Percentiles rank a stretch among this genome's conserved stretches.
Conservation (phyloP, 2,113 vertebrate species). For the Leucosticte australis region DNA sequence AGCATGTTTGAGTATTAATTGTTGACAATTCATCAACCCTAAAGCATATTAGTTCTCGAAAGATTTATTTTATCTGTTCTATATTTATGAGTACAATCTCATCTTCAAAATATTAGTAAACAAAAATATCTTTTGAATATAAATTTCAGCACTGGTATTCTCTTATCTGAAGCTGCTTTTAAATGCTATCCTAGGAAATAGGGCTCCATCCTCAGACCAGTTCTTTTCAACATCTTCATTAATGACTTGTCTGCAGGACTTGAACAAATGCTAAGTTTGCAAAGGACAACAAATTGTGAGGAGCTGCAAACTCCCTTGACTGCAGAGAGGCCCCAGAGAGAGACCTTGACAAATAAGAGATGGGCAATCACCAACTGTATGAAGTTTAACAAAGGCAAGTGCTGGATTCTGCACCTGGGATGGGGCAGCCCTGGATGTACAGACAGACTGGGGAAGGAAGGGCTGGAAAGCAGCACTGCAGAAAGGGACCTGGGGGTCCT, state of each 20-base stretch:
- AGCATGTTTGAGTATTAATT: conserved; percentile 59
- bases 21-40: conserved; percentile 58
- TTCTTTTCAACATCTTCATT: neutral
- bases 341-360: neutral
- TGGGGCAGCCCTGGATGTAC: neutral
- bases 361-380: neutral
- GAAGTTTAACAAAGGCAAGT: neutral
- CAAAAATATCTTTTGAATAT: conserved; percentile 14
- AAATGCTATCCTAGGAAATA: neutral
- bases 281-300: neutral
- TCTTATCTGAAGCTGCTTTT: neutral
- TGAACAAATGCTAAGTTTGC: neutral
- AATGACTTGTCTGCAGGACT: neutral
- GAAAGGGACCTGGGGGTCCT: neutral
- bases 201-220: neutral
- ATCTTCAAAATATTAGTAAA: conserved; percentile 47
- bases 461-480: rapidly evolving
- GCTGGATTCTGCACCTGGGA: neutral
- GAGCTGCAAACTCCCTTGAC: neutral
- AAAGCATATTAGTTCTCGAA: conserved; percentile 47
- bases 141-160: neutral
- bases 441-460: rapidly evolving
- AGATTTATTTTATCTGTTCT: conserved; percentile 53
- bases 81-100: conserved; percentile 48
- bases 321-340: neutral